Evolutionary conservation across 2,888 invertebrate species (phyloP).

Genomic region (Seira musarum): DNA sequence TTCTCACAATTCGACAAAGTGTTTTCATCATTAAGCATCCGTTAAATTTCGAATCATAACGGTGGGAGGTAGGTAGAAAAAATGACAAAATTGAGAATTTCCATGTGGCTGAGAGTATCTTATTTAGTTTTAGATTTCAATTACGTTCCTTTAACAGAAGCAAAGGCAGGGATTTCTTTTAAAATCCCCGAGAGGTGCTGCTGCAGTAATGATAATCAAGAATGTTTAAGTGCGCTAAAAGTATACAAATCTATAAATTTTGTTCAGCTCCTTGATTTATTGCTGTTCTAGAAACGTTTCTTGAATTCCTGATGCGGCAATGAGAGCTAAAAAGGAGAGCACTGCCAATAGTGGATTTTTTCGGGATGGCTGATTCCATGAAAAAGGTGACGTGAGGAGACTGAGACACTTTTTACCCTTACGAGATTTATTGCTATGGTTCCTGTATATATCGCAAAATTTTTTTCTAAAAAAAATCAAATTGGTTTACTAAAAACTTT

Average conservation of each 20-base stretch:
- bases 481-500: no score
- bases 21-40: slow-evolving; percentile 30
- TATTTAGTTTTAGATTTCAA: neutral
- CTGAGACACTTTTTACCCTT: neutral
- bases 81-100: neutral
- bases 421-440: neutral
- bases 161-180: neutral
- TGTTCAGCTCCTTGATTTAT: slow-evolving; percentile 40
- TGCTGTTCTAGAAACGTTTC: slow-evolving; percentile 8
- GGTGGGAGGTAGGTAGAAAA: slow-evolving; percentile 12
- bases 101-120: neutral
- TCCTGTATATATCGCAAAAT: neutral
- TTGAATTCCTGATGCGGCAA: slow-evolving; percentile 37
- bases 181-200: neutral
- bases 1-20: neutral
- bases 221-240: neutral
- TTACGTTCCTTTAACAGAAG: neutral
- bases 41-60: slow-evolving; percentile 6
- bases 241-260: slow-evolving; percentile 45
- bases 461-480: neutral
- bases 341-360: slow-evolving; percentile 49
- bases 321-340: neutral
- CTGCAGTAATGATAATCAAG: neutral
- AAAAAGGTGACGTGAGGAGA: slow-evolving; percentile 19
- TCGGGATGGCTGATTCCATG: slow-evolving; percentile 39